Conservation (phyloP, 2,888 invertebrate genomes). For the Chromoteleia sp. region DNA sequence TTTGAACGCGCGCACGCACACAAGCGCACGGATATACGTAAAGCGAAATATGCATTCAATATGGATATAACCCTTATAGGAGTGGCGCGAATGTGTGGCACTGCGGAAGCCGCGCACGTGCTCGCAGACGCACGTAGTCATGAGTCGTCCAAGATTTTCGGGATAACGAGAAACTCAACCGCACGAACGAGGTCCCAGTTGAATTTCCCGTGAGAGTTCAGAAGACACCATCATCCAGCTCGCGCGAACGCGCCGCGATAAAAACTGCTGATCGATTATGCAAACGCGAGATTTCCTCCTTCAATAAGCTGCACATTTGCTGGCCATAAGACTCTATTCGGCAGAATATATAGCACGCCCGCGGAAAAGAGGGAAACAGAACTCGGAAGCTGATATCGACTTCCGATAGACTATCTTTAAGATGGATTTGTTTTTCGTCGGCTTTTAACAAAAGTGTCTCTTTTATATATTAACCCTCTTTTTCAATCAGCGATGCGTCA, state of each 20-base stretch:
- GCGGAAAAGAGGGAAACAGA: slow-evolving; percentile 42
- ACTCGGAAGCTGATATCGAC: slow-evolving; percentile 49
- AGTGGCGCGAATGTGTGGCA: slow-evolving; percentile 37
- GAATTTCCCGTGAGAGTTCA: slow-evolving; percentile 71
- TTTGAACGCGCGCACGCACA: background rate
- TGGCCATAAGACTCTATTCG: slow-evolving; percentile 63
- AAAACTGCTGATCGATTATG: slow-evolving; percentile 71
- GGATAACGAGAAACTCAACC: slow-evolving; percentile 72
- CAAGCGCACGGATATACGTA: slow-evolving; percentile 6
- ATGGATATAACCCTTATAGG: slow-evolving; percentile 52
- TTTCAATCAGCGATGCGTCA: background rate
- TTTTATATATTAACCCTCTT: background rate
- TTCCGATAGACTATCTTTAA: slow-evolving; percentile 59
- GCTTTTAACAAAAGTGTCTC: slow-evolving; percentile 29
- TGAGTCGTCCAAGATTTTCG: slow-evolving; percentile 71
- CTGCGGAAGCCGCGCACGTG: slow-evolving; percentile 58
- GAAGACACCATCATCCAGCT: slow-evolving; percentile 58
- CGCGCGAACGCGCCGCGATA: slow-evolving; percentile 58
- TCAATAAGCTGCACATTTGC: slow-evolving; percentile 69
- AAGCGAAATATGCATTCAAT: slow-evolving; percentile 51
- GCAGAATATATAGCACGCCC: slow-evolving; percentile 36
- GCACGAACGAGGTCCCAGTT: slow-evolving; percentile 63
- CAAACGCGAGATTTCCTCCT: slow-evolving; percentile 69
- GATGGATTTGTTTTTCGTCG: slow-evolving; percentile 56
- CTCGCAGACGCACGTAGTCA: slow-evolving; percentile 59